Conservation (phyloP, 2,888 invertebrate species). For the Drosophila neonasuta region DNA sequence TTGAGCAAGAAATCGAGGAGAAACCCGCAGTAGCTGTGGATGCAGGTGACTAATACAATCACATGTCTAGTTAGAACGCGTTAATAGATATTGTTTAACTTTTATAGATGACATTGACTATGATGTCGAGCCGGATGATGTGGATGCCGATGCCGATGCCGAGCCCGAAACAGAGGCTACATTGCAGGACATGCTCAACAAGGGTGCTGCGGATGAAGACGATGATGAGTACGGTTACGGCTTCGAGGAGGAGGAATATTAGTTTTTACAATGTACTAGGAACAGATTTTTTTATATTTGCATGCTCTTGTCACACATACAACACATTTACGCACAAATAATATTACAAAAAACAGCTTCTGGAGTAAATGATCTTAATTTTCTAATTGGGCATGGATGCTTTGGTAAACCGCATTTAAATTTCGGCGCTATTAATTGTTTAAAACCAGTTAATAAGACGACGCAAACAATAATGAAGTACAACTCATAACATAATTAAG, state of each 20-base stretch:
- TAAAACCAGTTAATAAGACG: too few relatives aligned
- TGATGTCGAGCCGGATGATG: conserved; percentile 67
- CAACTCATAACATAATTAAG: conserved; percentile 59
- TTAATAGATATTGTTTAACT: background rate
- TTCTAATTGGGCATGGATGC: too few relatives aligned
- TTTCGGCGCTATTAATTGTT: too few relatives aligned
- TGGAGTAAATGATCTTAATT: too few relatives aligned
- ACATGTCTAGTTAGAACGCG: background rate
- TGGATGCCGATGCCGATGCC: conserved; percentile 72
- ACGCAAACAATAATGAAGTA: conserved; percentile 21
- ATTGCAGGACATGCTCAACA: conserved; percentile 85
- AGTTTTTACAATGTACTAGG: conserved; percentile 22
- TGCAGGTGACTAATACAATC: conserved; percentile 58
- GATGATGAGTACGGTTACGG: conserved; percentile 87
- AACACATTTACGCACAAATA: background rate
- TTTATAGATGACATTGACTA: conserved; percentile 77
- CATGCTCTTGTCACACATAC: background rate
- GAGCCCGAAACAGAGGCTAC: conserved; percentile 83
- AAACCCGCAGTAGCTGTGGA: conserved; percentile 65
- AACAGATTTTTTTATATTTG: background rate
- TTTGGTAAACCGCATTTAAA: too few relatives aligned
- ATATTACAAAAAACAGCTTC: background rate
- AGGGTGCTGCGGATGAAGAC: conserved; percentile 85
- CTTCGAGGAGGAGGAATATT: conserved; percentile 86
- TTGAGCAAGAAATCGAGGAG: conserved; percentile 49